Percentiles rank a stretch among this genome's conserved stretches.
Conservation (phyloP, 2,888 invertebrate species). For the Synanthedon vespiformis region DNA sequence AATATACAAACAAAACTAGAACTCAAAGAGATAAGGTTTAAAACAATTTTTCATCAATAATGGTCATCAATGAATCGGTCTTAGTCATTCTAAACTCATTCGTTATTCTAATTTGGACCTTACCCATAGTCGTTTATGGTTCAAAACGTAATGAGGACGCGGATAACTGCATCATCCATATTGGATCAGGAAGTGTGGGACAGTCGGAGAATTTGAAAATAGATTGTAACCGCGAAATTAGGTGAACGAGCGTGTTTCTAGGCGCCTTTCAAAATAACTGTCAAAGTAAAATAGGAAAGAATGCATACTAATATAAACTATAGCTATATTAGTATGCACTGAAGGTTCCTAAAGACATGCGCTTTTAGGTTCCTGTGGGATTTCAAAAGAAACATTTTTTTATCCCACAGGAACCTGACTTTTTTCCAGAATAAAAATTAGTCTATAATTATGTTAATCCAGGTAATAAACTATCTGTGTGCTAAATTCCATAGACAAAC, state of each 20-base stretch:
- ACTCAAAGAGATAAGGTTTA: not conserved
- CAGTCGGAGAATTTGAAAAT: conserved; percentile 43
- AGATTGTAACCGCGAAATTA: conserved; percentile 45
- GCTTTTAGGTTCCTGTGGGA: too few relatives aligned
- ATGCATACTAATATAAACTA: too few relatives aligned
- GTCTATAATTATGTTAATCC: too few relatives aligned
- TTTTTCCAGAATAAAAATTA: too few relatives aligned
- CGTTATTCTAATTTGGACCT: not conserved
- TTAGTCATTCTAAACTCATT: not conserved
- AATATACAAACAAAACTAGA: not conserved
- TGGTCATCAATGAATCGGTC: not conserved
- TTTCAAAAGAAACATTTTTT: too few relatives aligned
- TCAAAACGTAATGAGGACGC: not conserved
- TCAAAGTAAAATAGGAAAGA: not conserved
- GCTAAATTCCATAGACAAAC: too few relatives aligned
- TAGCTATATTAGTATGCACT: too few relatives aligned
- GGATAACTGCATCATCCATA: conserved; percentile 18
- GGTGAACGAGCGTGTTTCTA: conserved; percentile 22
- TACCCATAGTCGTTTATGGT: not conserved
- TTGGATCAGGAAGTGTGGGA: conserved; percentile 45
- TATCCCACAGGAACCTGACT: too few relatives aligned
- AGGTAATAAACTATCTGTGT: too few relatives aligned
- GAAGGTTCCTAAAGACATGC: too few relatives aligned
- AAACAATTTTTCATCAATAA: not conserved
- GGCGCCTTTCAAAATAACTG: not conserved